Conservation (phyloP, 2,797 vertebrate genomes). For the Vipera ursinii region DNA sequence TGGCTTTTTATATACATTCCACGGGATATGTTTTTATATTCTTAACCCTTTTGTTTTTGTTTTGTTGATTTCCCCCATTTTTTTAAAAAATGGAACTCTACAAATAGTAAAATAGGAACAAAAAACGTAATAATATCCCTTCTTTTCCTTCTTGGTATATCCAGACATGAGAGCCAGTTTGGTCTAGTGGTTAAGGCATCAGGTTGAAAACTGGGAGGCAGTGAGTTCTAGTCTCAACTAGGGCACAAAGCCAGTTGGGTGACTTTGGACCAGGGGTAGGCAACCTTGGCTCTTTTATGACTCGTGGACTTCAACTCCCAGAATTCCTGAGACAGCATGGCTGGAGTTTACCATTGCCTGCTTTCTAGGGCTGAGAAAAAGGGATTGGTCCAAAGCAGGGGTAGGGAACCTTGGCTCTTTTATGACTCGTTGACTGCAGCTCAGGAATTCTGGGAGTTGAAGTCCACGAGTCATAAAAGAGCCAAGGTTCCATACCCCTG, state of each 20-base stretch:
- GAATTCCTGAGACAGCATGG: too few relatives aligned
- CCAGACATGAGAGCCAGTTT: background rate
- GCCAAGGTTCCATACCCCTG: too few relatives aligned
- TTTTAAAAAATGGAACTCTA: background rate
- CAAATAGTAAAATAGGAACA: background rate
- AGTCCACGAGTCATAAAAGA: too few relatives aligned
- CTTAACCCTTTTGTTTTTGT: conserved; percentile 7
- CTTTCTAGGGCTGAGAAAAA: too few relatives aligned
- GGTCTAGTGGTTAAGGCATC: background rate
- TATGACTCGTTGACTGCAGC: too few relatives aligned
- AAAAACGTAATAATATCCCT: conserved; percentile 7
- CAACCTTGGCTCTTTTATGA: too few relatives aligned
- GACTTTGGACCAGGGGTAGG: background rate
- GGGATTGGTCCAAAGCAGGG: too few relatives aligned
- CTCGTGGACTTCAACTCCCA: too few relatives aligned
- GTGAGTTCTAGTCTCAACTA: background rate
- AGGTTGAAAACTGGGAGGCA: background rate
- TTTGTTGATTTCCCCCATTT: background rate
- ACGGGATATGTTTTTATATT: background rate
- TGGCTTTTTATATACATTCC: background rate
- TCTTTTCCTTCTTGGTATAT: background rate
- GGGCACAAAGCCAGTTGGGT: background rate
- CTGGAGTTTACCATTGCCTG: too few relatives aligned
- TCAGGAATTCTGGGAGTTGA: too few relatives aligned
- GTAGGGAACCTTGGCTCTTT: too few relatives aligned